Evolutionary conservation across 2,797 vertebrate genomes (phyloP).

Genomic region (Calcarius lapponicus): DNA sequence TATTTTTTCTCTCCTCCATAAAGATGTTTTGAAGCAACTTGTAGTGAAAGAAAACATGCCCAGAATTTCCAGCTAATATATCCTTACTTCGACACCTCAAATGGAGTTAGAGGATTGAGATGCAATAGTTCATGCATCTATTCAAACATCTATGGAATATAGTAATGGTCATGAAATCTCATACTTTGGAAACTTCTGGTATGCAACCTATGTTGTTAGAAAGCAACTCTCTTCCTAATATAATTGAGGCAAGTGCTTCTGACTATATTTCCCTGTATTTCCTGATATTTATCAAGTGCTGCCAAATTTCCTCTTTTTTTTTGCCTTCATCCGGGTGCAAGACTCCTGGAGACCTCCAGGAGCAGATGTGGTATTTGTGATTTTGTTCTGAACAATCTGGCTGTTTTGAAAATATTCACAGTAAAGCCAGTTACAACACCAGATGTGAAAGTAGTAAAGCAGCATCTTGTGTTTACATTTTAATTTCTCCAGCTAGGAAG

Average conservation of each 20-base stretch:
- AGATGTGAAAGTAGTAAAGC: slow-evolving; percentile 63
- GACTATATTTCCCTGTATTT: neutral
- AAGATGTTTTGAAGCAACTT: neutral
- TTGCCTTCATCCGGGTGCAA: neutral
- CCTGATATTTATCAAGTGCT: neutral
- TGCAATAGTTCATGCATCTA: neutral
- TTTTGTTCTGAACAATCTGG: slow-evolving; percentile 57
- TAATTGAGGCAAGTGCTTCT: neutral
- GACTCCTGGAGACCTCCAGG: slow-evolving; percentile 6
- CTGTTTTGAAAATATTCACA: slow-evolving; percentile 62
- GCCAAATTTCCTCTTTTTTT: neutral
- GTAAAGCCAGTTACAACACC: slow-evolving; percentile 59
- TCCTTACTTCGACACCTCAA: neutral
- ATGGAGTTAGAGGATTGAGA: neutral
- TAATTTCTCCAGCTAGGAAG: slow-evolving; percentile 61
- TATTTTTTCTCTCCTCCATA: neutral
- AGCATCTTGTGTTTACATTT: slow-evolving; percentile 71
- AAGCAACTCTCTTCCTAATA: neutral
- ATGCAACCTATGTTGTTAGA: neutral
- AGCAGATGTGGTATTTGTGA: slow-evolving; percentile 47
- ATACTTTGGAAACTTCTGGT: neutral
- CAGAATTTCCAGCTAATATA: neutral
- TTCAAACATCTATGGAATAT: neutral
- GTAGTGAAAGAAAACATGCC: neutral
- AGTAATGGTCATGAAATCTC: neutral